phyloP scores from a whole-genome alignment of 2,113 vertebrate genomes.

The Urocitellus parryii region DNA sequence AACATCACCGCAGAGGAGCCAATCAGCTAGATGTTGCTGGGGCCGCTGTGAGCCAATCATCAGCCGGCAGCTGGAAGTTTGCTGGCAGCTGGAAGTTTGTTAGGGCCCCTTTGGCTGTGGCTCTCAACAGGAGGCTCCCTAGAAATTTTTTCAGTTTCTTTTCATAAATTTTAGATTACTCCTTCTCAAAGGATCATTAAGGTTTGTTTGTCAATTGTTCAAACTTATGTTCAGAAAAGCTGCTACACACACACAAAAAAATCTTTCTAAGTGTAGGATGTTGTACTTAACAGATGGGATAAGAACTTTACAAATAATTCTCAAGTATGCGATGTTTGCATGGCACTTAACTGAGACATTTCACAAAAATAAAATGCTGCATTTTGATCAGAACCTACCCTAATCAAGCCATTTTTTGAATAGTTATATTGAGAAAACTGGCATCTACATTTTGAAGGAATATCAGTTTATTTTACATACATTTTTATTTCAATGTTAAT shows the following conservation, averaged over 20 bases:
- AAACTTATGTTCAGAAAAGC: neutral
- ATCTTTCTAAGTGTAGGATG: neutral
- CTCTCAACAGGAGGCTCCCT: neutral
- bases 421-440: neutral
- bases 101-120: no score
- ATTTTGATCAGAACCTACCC: neutral
- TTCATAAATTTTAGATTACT: slow-evolving; percentile 43
- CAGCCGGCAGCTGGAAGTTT: no score
- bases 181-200: neutral
- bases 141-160: neutral
- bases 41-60: no score
- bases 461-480: neutral
- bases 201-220: slow-evolving; percentile 5
- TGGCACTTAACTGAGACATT: neutral
- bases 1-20: no score
- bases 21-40: no score
- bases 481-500: neutral
- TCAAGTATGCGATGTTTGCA: neutral
- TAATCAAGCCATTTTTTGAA: neutral
- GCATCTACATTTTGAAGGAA: neutral
- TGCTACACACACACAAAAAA: neutral
- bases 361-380: slow-evolving; percentile 1
- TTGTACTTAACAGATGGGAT: neutral
- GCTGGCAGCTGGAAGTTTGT: no score
- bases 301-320: slow-evolving; percentile 29